Evolutionary conservation across 2,113 vertebrate species (phyloP), one percentile per base, ranked within the genome.

Genomic region (Puffinus mauretanicus): DNA sequence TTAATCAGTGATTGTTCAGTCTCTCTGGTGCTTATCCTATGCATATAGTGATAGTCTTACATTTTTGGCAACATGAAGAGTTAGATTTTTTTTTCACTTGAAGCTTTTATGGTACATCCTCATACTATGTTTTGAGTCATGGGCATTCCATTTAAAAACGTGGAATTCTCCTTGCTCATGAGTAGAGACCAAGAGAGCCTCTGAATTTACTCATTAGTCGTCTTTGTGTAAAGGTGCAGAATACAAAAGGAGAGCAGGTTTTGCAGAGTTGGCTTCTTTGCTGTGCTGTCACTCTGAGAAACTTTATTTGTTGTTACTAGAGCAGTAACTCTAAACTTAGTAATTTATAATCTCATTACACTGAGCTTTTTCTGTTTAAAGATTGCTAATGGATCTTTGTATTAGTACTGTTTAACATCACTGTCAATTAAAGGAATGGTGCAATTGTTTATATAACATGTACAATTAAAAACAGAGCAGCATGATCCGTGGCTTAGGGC

Each of bases 401-500:
- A 13, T 13, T n/a, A 69, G 27, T 20, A 9, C 47, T 44, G 18
- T 51, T 77, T 42, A 52, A 46, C 57, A 20, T 65, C 8, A 7
- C 24, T 82, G 8, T 12, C 15, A 44, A 21, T 64, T 92, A 70
- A 66, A 86, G 49, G 62, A 77, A 32, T 32, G 46, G 26, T 90
- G 34, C 30, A 44, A 0, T 46, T 2, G 1, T 94, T 78, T 76
- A 22, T 40, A 0, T 16, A 34, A 34, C 1, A 2, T n/a, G 47
- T 29, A 75, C 64, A 62, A 2, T 46, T 62, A 10, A 66, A 58
- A 88, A 10, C 20, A 22, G 38, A 47, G 40, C 2, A 9, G 30
- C 18, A 3, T 18, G 3, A 29, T 67, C 26, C 6, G 4, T 46
- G 29, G 13, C n/a, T 32, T 40, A 0, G 21, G 32, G 14, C 10